Conservation (phyloP, 1,140 invertebrate species). For the Drosophila lacertosa region DNA sequence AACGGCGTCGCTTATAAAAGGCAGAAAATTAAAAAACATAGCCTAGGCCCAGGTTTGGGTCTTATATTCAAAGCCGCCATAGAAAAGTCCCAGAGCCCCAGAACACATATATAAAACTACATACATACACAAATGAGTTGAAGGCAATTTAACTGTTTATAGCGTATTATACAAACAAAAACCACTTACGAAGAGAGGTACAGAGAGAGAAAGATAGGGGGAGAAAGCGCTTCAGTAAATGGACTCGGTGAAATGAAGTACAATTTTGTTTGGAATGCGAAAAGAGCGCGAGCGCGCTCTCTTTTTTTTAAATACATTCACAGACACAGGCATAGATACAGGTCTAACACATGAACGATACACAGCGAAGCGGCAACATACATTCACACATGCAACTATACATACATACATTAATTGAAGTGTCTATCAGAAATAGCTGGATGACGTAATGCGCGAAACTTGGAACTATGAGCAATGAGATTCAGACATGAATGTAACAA, state of each 20-base stretch:
- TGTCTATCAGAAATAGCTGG: slow-evolving; percentile 81
- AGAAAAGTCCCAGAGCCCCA: slow-evolving; percentile 43
- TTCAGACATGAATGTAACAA: slow-evolving; percentile 20
- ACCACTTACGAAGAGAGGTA: slow-evolving; percentile 45
- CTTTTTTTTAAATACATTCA: slow-evolving; percentile 38
- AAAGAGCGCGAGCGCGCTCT: slow-evolving; percentile 28
- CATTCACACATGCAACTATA: slow-evolving; percentile 7
- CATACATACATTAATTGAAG: slow-evolving; percentile 71
- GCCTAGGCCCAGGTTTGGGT: slow-evolving; percentile 32
- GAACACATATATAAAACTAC: slow-evolving; percentile 26
- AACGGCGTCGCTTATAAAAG: slow-evolving; percentile 10
- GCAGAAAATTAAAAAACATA: slow-evolving; percentile 57
- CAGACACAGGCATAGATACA: slow-evolving; percentile 18
- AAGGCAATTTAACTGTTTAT: slow-evolving; percentile 78
- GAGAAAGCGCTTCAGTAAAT: neutral
- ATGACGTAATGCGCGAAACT: slow-evolving; percentile 76
- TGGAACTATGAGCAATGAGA: slow-evolving; percentile 70
- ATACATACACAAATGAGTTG: slow-evolving; percentile 29
- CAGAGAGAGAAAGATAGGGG: slow-evolving; percentile 21
- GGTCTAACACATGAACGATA: slow-evolving; percentile 23
- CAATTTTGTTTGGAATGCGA: slow-evolving; percentile 56
- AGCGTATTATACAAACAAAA: slow-evolving; percentile 54
- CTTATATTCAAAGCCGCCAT: slow-evolving; percentile 52
- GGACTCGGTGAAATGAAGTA: slow-evolving; percentile 1
- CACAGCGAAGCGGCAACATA: slow-evolving; percentile 24